A percentile compares a stretch with the other conserved stretches of the same genome.
phyloP scores from a whole-genome alignment of 2,113 vertebrate genomes.

The Chaetops frenatus region DNA sequence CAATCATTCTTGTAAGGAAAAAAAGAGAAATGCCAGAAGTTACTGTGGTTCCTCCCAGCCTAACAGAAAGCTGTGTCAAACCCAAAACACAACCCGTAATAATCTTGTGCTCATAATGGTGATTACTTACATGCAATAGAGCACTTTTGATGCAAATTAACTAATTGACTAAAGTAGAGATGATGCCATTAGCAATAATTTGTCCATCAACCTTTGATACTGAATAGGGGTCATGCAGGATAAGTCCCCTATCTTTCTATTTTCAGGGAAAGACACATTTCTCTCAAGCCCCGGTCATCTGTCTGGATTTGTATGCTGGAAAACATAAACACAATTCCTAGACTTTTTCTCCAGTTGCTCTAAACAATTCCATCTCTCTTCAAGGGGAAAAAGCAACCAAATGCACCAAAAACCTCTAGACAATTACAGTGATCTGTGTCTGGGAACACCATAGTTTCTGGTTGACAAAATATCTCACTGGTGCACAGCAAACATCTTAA shows the following conservation, averaged over 20 bases:
- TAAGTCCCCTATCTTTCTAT: background rate
- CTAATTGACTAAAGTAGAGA: background rate
- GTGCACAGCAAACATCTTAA: background rate
- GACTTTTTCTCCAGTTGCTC: background rate
- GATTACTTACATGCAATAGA: background rate
- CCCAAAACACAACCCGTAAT: background rate
- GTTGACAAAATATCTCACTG: background rate
- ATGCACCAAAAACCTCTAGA: background rate
- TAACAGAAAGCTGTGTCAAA: background rate
- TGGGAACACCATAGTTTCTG: background rate
- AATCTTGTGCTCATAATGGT: background rate
- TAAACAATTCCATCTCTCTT: background rate
- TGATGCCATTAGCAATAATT: background rate
- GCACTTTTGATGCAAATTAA: background rate
- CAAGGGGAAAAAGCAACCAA: background rate
- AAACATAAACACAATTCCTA: background rate
- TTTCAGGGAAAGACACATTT: background rate
- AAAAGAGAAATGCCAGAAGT: background rate
- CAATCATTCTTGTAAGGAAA: background rate
- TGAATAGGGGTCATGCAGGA: background rate
- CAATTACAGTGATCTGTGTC: background rate
- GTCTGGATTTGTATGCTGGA: background rate
- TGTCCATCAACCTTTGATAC: background rate
- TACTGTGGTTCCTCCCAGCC: background rate
- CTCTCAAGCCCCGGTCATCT: background rate